Base-by-base conservation (phyloP, 2,888 invertebrate species). In the Melangyna quadrimaculata region DNA sequence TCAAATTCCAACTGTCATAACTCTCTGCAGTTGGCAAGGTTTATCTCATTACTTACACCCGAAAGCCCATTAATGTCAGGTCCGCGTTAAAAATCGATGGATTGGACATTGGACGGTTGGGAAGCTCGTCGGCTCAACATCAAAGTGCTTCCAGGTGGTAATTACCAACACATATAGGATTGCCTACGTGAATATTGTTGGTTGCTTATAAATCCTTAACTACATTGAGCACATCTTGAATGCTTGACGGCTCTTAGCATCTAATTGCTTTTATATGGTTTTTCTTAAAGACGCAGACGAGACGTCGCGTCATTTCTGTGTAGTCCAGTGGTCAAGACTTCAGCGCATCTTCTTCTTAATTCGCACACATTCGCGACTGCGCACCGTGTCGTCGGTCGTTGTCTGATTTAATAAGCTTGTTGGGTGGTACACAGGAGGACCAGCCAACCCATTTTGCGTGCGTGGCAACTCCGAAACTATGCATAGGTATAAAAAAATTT, bases 51-150 rank as follows among this genome's bases (percentile, higher is more conserved):
- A 91, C 89, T 88, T 88, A 88, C 88, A 88, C 88, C 78, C 71
- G 87, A 83, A 67, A 88, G 88, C 89, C 89, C 90, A 91, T 91
- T 91, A 91, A 90, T 89, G 91, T 91, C 91, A 91, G 91, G 87
- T 89, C 89, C 90, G 90, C 90, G 90, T 91, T 91, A 91, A 91
- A 91, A 91, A 91, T 91, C 91, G 90, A 91, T 91, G 90, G 90
- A 90, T 91, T 90, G 90, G 89, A 88, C 88, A 90, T 91, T 90
- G 90, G 89, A 88, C 88, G 88, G 87, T 88, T 87, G 87, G 87
- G 87, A 88, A 88, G 78, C 78, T 88, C 86, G 88, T 87, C 91
- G 91, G 91, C 88, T 61, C 55, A 87, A 90, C 89, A 90, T 91
- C 90, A 91, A 91, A 91, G 88, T 77, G 73, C 77, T 86, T 59